These are phyloP conservation scores for Saguinus imperator DNA, from an alignment of 2,113 vertebrate genomes.

Conservation along the genomic window DNA sequence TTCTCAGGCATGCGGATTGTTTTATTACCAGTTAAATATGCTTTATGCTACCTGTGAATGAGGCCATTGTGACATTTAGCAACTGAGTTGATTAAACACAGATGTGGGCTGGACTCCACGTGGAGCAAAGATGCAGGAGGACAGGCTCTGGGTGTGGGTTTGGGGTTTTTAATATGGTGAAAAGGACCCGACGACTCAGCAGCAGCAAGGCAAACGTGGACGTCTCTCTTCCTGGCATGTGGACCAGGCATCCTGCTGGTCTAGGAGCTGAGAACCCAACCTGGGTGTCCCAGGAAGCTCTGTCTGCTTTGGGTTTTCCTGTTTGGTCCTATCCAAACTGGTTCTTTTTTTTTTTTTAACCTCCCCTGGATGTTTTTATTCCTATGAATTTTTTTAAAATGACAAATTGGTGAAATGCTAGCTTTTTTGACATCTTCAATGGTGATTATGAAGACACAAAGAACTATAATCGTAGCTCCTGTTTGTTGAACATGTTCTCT, in stretches of 20 bases:
- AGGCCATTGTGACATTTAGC: constrained; percentile 86
- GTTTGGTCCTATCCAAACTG: background rate
- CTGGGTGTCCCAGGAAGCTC: background rate
- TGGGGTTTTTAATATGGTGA: constrained; percentile 67
- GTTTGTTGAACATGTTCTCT: background rate
- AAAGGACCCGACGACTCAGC: constrained; percentile 21
- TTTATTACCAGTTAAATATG: constrained; percentile 85
- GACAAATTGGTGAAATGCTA: background rate
- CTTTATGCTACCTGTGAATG: constrained; percentile 86
- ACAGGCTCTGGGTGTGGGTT: constrained; percentile 62
- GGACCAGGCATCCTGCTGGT: background rate
- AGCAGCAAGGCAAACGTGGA: background rate
- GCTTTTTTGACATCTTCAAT: background rate
- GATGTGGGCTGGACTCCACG: constrained; percentile 82
- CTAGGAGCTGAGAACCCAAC: background rate
- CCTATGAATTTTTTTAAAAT: background rate
- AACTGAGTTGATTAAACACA: constrained; percentile 84
- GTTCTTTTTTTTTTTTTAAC: background rate
- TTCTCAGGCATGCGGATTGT: constrained; percentile 79
- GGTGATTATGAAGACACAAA: background rate
- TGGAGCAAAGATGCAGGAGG: constrained; percentile 77
- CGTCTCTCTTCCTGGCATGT: accelerated
- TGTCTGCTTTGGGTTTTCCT: background rate
- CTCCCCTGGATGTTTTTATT: background rate
- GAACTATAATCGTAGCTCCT: background rate